Evolutionary conservation across 1,140 invertebrate species (phyloP).

Genomic region (Lysiphlebus fabarum): DNA sequence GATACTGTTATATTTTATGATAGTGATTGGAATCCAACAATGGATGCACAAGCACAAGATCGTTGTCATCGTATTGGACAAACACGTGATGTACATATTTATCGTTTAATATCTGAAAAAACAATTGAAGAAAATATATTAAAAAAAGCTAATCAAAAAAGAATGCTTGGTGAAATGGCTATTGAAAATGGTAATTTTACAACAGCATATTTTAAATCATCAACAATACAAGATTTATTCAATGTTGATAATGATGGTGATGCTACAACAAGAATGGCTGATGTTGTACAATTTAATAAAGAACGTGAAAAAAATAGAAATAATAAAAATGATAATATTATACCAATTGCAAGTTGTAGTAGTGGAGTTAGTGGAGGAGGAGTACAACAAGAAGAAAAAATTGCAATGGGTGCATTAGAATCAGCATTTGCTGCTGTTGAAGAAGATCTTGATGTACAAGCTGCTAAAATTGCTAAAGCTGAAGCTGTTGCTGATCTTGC

Average conservation of each 20-base stretch:
- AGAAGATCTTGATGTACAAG: conserved; percentile 91
- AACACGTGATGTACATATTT: conserved; percentile 99
- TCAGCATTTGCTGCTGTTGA: conserved; percentile 85
- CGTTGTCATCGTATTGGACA: conserved; percentile 98
- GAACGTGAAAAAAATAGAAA: conserved; percentile 47
- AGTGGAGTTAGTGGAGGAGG: conserved; percentile 1
- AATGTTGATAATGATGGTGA: conserved; percentile 69
- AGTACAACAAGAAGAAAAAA: conserved; percentile 56
- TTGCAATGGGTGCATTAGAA: conserved; percentile 70
- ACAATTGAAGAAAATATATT: conserved; percentile 99
- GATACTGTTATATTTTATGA: conserved; percentile 99
- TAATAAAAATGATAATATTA: conserved; percentile 27
- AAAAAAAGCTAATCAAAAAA: conserved; percentile 98
- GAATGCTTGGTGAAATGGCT: conserved; percentile 91
- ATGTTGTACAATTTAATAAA: conserved; percentile 58
- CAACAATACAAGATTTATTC: conserved; percentile 91
- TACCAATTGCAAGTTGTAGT: too few relatives aligned
- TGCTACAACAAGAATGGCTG: conserved; percentile 62
- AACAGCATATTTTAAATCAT: conserved; percentile 93
- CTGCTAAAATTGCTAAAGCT: conserved; percentile 83
- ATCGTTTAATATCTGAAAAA: conserved; percentile 91
- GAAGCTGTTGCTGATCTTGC: conserved; percentile 91
- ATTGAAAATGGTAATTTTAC: conserved; percentile 99
- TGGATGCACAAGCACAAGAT: conserved; percentile 99
- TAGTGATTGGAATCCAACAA: conserved; percentile 99